Percentiles rank a stretch among this genome's conserved stretches.
phyloP scores from a whole-genome alignment of 2,888 invertebrate genomes.

The Thumatha senex region DNA sequence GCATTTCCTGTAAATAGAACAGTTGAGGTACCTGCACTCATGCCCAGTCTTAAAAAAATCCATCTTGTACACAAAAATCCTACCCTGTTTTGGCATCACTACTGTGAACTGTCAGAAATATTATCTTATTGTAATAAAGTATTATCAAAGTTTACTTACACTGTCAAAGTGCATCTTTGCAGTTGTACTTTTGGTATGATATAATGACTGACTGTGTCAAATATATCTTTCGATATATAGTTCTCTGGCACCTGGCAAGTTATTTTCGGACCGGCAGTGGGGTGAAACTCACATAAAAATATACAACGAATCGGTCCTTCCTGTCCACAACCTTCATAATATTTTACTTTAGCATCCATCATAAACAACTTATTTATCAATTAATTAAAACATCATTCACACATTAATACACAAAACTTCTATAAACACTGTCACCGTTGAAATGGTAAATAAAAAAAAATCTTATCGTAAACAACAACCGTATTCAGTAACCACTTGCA shows the following conservation, averaged over 20 bases:
- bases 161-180: slow-evolving; percentile 89
- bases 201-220: slow-evolving; percentile 92
- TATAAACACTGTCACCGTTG: slow-evolving; percentile 21
- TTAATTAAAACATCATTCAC: slow-evolving; percentile 39
- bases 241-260: slow-evolving; percentile 92
- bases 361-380: slow-evolving; percentile 43
- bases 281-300: slow-evolving; percentile 91
- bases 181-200: slow-evolving; percentile 93
- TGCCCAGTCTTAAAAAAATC: too few relatives aligned
- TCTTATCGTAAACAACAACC: slow-evolving; percentile 46
- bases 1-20: too few relatives aligned
- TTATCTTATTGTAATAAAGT: too few relatives aligned
- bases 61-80: too few relatives aligned
- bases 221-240: slow-evolving; percentile 90
- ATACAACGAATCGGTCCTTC: slow-evolving; percentile 90
- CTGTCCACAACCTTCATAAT: slow-evolving; percentile 84
- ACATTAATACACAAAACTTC: slow-evolving; percentile 21
- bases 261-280: slow-evolving; percentile 90
- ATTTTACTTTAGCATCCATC: slow-evolving; percentile 76
- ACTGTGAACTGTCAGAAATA: too few relatives aligned
- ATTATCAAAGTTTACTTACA: slow-evolving; percentile 84
- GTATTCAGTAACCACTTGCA: slow-evolving; percentile 14
- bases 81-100: too few relatives aligned
- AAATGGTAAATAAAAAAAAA: slow-evolving; percentile 33
- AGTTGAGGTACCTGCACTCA: too few relatives aligned